Evolutionary conservation across 2,113 vertebrate species (phyloP), one percentile per base, ranked within the genome.

Genomic region (Gallinago jamesoni): DNA sequence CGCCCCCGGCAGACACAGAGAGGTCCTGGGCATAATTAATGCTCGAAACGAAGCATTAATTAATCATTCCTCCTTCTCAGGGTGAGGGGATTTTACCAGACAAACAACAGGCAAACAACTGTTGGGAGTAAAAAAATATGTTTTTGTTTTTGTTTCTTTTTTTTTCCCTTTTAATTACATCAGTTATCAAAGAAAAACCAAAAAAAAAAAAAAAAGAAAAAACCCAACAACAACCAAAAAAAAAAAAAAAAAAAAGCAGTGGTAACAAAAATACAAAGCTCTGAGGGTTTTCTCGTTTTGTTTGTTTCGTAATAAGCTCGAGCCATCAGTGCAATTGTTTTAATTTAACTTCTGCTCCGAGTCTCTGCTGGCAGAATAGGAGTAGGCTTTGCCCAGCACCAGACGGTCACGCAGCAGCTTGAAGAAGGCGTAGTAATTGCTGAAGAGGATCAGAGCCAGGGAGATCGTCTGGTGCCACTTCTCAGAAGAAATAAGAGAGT

Each of bases 381-480:
- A 98, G 94, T 99, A 99, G 19, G 99, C 99, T 95, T 99, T 99
- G 76, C 99, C 99, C 85, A 99, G 89, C 75, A 99, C 99, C 93
- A 99, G 98, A 57, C 99, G 98, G 98, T 99, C 99, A 96, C 99
- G 98, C 81, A 99, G 98, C 91, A 99, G 98, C 96, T 99, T 99
- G 98, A 99, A 99, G 97, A 99, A 99, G 97, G 99, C 99, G 16
- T 99, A 99, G 96, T 99, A 99, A 98, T 99, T 99, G 98, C 99
- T 99, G 98, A 99, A 99, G 96, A 99, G 99, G 93, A 99, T 99
- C 95, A 99, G 98, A 5, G 99, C 99, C 97, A 99, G 97, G 0
- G 99, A 99, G 98, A 99, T 99, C 1, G 98, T 99, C 97, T 99
- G 99, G 97, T 99, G 99, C 99, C 99, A 99, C 97, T 99, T 99